A percentile compares a stretch with the other conserved stretches of the same genome.
Evolutionary conservation across 2,888 invertebrate genomes (phyloP).

Genomic region (Lycocerus yunnanus): DNA sequence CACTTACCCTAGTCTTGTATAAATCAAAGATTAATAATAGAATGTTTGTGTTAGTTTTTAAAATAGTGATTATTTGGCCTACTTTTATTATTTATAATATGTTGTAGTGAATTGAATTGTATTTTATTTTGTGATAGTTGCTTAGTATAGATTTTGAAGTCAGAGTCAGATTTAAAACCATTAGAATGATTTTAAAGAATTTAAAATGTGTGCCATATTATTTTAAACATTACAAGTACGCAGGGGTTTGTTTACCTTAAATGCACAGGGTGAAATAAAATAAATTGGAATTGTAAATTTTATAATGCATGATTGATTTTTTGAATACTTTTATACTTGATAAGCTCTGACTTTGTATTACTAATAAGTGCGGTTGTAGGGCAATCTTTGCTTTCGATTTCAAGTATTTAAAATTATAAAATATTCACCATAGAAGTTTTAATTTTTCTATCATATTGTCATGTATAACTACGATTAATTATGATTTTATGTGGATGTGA

Average conservation of each 20-base stretch:
- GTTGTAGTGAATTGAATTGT: conserved; percentile 24
- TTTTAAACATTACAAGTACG: not conserved
- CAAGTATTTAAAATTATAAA: conserved; percentile 10
- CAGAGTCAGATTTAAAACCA: conserved; percentile 8
- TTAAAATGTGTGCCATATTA: conserved; percentile 1
- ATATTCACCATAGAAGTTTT: conserved; percentile 6
- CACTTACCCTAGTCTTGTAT: conserved; percentile 35
- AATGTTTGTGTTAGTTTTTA: conserved; percentile 30
- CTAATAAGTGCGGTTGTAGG: conserved; percentile 25
- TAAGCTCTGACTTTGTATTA: conserved; percentile 13
- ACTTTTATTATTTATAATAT: conserved; percentile 14
- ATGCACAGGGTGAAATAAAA: conserved; percentile 1
- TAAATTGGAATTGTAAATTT: conserved; percentile 1
- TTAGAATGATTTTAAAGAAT: not conserved
- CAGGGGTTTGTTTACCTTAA: not conserved
- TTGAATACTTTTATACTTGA: not conserved
- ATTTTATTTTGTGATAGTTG: conserved; percentile 30
- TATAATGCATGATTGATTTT: not conserved
- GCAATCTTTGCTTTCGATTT: conserved; percentile 13
- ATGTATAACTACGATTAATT: not conserved
- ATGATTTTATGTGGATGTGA: not conserved
- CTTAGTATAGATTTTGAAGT: conserved; percentile 21
- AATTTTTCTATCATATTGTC: conserved; percentile 10
- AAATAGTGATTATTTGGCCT: conserved; percentile 27
- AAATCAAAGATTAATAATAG: conserved; percentile 36